Percentiles rank a stretch among this genome's conserved stretches.
phyloP scores from a whole-genome alignment of 2,113 vertebrate species.

The Loxodonta africana region DNA sequence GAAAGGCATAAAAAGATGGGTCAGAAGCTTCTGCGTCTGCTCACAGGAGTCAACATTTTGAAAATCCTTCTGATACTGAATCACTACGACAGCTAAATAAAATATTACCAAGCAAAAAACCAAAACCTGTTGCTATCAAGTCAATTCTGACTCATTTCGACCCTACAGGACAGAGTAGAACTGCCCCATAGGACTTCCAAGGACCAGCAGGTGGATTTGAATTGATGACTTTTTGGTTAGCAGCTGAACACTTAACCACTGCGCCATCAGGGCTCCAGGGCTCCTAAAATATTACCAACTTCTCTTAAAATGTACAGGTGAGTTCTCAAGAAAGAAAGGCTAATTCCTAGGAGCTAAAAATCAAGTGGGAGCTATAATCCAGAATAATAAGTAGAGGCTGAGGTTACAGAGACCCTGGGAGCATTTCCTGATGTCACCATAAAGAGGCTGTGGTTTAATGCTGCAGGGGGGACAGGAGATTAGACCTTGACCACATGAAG shows the following conservation, averaged over 20 bases:
- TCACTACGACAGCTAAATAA: constrained; percentile 46
- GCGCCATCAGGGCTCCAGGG: no score
- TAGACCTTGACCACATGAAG: background rate
- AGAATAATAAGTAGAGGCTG: background rate
- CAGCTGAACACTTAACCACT: no score
- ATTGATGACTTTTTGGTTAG: no score
- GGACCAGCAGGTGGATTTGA: no score
- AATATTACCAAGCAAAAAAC: background rate
- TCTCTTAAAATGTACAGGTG: background rate
- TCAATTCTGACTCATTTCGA: no score
- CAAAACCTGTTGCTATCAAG: no score
- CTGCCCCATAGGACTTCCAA: no score
- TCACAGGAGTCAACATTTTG: constrained; percentile 5
- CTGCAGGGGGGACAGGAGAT: background rate
- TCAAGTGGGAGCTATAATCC: background rate
- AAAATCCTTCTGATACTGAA: constrained; percentile 21
- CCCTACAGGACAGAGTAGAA: no score
- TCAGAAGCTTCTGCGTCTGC: constrained; percentile 18
- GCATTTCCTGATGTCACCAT: background rate
- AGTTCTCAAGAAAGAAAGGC: constrained; percentile 39
- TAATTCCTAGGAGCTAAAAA: background rate
- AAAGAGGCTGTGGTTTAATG: background rate
- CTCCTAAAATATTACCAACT: background rate
- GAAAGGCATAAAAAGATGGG: background rate
- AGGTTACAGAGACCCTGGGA: background rate